Conservation (phyloP, 2,888 invertebrate genomes). For the Nectonema munidae region DNA sequence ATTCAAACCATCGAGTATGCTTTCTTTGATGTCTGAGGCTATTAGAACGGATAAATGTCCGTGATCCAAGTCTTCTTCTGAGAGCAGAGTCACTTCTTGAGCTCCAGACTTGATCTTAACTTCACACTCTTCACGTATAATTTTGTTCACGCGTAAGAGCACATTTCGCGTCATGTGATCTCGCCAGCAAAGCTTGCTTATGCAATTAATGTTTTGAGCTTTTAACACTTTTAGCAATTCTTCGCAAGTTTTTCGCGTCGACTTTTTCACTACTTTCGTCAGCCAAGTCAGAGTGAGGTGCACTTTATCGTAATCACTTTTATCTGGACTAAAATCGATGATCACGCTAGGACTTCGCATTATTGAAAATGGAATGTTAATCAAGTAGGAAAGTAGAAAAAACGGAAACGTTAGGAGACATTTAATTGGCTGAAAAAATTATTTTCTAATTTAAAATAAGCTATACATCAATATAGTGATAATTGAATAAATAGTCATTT, state of each 20-base stretch:
- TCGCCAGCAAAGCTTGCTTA: not conserved
- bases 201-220: conserved; percentile 8
- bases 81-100: not conserved
- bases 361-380: too few relatives aligned
- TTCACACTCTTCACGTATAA: conserved; percentile 1
- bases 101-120: not conserved
- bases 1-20: conserved; percentile 10
- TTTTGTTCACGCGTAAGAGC: conserved; percentile 1
- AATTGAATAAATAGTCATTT: too few relatives aligned
- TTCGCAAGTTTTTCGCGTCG: not conserved
- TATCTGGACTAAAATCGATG: not conserved
- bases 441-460: too few relatives aligned
- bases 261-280: not conserved
- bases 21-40: conserved; percentile 8
- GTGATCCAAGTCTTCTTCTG: not conserved
- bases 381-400: too few relatives aligned
- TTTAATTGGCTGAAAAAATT: too few relatives aligned
- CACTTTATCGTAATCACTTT: conserved; percentile 7
- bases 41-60: too few relatives aligned
- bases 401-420: too few relatives aligned
- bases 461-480: too few relatives aligned
- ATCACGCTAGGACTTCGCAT: not conserved
- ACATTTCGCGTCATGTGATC: conserved; percentile 1
- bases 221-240: not conserved
- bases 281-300: conserved; percentile 9